phyloP scores from a whole-genome alignment of 1,140 invertebrate genomes.

The Venustaconcha ellipsiformis region DNA sequence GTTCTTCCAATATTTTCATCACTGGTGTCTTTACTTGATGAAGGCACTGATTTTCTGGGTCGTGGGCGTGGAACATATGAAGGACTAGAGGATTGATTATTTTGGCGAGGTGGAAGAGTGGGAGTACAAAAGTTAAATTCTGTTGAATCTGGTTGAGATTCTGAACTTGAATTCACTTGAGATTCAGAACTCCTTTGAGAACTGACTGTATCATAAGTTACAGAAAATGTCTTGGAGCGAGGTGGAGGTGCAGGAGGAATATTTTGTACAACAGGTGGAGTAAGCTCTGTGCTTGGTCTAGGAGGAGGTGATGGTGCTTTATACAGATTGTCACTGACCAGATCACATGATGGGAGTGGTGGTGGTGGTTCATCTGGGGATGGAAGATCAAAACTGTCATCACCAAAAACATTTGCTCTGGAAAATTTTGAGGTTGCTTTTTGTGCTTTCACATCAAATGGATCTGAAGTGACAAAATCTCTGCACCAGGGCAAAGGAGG shows the following conservation, averaged over 20 bases:
- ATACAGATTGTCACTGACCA: background rate
- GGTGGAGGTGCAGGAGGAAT: constrained; percentile 33
- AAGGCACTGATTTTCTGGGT: constrained; percentile 11
- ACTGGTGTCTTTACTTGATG: too few species aligned
- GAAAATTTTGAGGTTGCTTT: constrained; percentile 1
- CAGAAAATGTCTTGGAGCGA: constrained; percentile 14
- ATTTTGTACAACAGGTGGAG: background rate
- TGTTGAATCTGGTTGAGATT: constrained; percentile 9
- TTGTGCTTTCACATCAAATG: too few species aligned
- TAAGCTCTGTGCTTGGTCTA: background rate
- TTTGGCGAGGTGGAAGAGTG: constrained; percentile 34
- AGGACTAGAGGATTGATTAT: background rate
- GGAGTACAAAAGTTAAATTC: background rate
- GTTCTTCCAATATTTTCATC: too few species aligned
- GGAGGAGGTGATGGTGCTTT: constrained; percentile 23
- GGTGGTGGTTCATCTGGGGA: constrained; percentile 58
- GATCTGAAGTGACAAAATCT: too few species aligned
- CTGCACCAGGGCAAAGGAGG: too few species aligned
- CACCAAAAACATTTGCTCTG: constrained; percentile 9
- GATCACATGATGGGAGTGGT: constrained; percentile 37
- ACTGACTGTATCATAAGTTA: constrained; percentile 9
- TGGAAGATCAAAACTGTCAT: constrained; percentile 51
- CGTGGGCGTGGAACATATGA: constrained; percentile 28
- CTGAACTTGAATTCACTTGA: constrained; percentile 15
- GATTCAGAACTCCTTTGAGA: constrained; percentile 7